Base-by-base conservation (phyloP, 1,140 invertebrate species). In the Galleria mellonella region DNA sequence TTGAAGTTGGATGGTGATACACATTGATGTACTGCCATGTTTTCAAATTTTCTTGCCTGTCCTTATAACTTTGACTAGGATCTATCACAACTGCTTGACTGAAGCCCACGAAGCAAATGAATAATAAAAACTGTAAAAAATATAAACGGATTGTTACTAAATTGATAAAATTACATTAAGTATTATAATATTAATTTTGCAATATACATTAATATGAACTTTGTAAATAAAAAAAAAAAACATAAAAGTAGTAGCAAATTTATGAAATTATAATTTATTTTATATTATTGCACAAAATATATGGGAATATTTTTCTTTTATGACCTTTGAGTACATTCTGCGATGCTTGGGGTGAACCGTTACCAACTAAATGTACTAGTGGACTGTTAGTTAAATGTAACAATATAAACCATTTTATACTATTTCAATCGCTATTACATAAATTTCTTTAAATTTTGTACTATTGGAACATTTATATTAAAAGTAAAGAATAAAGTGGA, bases 391-490 rank as follows among this genome's bases (percentile, higher is more conserved):
- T 57, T 35, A 62, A 53, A 32, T 38, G 40, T 51, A 50, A 23
- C 40, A 61, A 39, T 62, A 60, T 66, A 57, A 63, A 65, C 63
- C 72, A 60, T 78, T 83, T 81, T 83, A 83, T 83, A 83, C 67
- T 81, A 62, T 75, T 73, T 64, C 48, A 62, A 72, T 67, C 47
- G 51, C 59, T 55, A 73, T 83, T 83, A 75, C 68, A 83, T 79
- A 83, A 83, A 83, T 59, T 72, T 53, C 5, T 40, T 45, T 58
- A 73, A 76, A 73, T 59, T 39, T 59, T 52, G 61, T 6, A 57
- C 62, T 66, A 64, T 63, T 64, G 48, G 17, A 62, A 51, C 33
- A 60, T 51, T 51, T 43, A 70, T 73, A 31, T 48, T 49, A 35
- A 12, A 28, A 37, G 23, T 53, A 55, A 55, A 72, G 71, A 75